phyloP scores from a whole-genome alignment of 2,797 vertebrate species.

The Galaxias olidus region DNA sequence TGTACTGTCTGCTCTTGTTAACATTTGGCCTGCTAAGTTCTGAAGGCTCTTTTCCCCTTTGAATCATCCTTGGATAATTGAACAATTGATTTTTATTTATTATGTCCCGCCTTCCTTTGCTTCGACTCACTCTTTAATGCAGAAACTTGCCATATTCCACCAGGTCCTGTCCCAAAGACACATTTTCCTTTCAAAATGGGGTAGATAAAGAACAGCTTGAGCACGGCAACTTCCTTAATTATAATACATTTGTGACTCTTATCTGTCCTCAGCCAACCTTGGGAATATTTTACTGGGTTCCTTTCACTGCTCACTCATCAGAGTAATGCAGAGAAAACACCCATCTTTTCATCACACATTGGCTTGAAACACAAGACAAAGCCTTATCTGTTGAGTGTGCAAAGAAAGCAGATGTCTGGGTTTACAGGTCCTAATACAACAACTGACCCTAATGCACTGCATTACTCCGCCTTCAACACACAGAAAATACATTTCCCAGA shows the following conservation, averaged over 20 bases:
- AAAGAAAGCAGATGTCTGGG: conserved; percentile 57
- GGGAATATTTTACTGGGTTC: conserved; percentile 55
- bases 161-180: conserved; percentile 31
- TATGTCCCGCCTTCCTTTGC: conserved; percentile 41
- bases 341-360: conserved; percentile 62
- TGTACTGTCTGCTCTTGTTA: conserved; percentile 14
- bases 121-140: conserved; percentile 35
- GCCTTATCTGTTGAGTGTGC: conserved; percentile 65
- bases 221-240: conserved; percentile 64
- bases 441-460: too few relatives aligned
- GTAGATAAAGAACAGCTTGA: conserved; percentile 59
- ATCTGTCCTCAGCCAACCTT: conserved; percentile 74
- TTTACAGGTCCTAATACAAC: conserved; percentile 7
- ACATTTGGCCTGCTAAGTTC: conserved; percentile 24
- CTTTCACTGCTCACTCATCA: conserved; percentile 49
- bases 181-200: conserved; percentile 38
- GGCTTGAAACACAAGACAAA: conserved; percentile 66
- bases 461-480: too few relatives aligned
- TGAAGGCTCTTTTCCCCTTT: conserved; percentile 29
- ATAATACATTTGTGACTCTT: conserved; percentile 68
- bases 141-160: conserved; percentile 29
- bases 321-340: conserved; percentile 65
- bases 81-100: conserved; percentile 52
- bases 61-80: conserved; percentile 46
- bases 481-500: too few relatives aligned